A percentile compares a stretch with the other conserved stretches of the same genome.
phyloP scores from a whole-genome alignment of 2,888 invertebrate species.

The Falcaria lacertinaria region DNA sequence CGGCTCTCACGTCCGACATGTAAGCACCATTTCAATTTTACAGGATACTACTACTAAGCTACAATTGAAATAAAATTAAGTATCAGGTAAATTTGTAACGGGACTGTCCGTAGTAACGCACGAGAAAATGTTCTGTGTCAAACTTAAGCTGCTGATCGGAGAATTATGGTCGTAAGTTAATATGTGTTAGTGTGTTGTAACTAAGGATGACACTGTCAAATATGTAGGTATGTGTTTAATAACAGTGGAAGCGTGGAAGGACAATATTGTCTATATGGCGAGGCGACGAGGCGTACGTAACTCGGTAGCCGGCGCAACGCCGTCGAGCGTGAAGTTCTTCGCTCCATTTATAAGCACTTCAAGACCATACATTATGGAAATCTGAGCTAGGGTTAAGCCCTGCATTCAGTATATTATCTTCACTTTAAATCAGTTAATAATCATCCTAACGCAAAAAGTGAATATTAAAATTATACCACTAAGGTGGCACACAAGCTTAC shows the following conservation, averaged over 20 bases:
- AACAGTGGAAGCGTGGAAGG: slow-evolving; percentile 2
- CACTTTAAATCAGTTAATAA: not conserved
- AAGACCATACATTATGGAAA: slow-evolving; percentile 23
- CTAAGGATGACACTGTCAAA: too few relatives aligned
- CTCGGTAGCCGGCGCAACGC: slow-evolving; percentile 33
- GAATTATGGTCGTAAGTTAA: too few relatives aligned
- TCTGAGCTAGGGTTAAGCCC: slow-evolving; percentile 15
- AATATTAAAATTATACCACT: too few relatives aligned
- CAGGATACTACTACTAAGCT: not conserved
- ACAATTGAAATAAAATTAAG: too few relatives aligned
- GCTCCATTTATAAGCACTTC: slow-evolving; percentile 50
- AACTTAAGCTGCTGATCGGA: too few relatives aligned
- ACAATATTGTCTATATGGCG: slow-evolving; percentile 9
- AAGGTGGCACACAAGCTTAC: too few relatives aligned
- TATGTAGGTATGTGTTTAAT: not conserved
- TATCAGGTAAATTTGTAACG: too few relatives aligned
- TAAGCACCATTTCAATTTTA: slow-evolving; percentile 40
- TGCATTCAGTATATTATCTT: slow-evolving; percentile 16
- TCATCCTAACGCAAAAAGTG: not conserved
- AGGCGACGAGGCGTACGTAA: slow-evolving; percentile 56
- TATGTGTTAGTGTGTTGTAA: too few relatives aligned
- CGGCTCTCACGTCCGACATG: slow-evolving; percentile 79
- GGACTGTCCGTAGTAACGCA: too few relatives aligned
- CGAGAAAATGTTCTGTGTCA: too few relatives aligned
- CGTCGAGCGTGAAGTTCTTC: slow-evolving; percentile 50